Evolutionary conservation across 2,113 vertebrate species (phyloP).

Genomic region (Tachycineta bicolor): DNA sequence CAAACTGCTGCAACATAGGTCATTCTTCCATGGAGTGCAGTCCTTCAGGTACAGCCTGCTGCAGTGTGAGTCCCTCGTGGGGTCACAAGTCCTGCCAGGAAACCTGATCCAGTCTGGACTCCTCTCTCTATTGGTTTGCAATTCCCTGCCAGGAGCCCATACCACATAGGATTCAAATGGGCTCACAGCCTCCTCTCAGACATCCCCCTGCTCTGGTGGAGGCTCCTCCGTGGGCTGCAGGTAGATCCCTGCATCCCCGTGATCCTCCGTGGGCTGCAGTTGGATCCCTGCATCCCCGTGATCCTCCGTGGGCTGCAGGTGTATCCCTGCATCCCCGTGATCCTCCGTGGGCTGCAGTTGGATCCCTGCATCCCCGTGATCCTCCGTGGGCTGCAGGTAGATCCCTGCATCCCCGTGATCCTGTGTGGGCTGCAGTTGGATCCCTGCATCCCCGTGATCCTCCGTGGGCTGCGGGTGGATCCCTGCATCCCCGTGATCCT

Average conservation of each 20-base stretch:
- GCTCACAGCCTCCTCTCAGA: not conserved
- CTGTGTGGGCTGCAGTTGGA: not conserved
- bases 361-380: no score
- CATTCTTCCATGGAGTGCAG: not conserved
- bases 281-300: no score
- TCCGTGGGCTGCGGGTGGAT: not conserved
- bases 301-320: no score
- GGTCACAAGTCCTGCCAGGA: not conserved
- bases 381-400: no score
- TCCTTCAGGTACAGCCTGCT: not conserved
- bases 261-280: not conserved
- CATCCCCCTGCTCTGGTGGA: not conserved
- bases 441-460: no score
- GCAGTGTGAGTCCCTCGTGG: accelerated
- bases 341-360: not conserved
- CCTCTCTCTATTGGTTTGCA: not conserved
- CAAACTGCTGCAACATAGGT: not conserved
- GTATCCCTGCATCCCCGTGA: not conserved
- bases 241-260: no score
- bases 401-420: no score
- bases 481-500: no score
- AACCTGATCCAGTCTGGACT: not conserved
- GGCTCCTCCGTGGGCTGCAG: not conserved
- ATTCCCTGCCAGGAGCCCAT: not conserved
- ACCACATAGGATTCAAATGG: not conserved